A percentile compares a stretch with the other conserved stretches of the same genome.
Evolutionary conservation across 2,113 vertebrate genomes (phyloP).

Genomic region (Crotophaga sulcirostris): DNA sequence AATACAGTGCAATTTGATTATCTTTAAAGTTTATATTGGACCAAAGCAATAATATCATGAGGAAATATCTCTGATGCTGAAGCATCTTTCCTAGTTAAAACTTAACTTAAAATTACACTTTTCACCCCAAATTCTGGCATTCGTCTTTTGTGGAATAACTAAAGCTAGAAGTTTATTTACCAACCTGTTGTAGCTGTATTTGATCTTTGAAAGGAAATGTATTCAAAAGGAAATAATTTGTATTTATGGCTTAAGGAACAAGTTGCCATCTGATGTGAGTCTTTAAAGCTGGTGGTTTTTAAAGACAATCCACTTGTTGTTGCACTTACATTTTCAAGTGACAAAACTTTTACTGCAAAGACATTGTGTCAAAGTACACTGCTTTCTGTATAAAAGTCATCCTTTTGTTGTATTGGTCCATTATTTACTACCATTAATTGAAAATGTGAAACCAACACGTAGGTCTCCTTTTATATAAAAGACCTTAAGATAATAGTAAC

Average conservation of each 20-base stretch:
- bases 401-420: slow-evolving; percentile 66
- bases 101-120: background rate
- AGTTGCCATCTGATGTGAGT: slow-evolving; percentile 45
- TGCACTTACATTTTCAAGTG: slow-evolving; percentile 68
- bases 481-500: slow-evolving; percentile 81
- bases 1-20: background rate
- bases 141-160: slow-evolving; percentile 23
- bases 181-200: background rate
- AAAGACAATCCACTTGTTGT: slow-evolving; percentile 79
- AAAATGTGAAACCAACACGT: slow-evolving; percentile 73
- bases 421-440: slow-evolving; percentile 74
- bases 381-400: slow-evolving; percentile 63
- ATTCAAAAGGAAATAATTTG: background rate
- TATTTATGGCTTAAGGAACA: slow-evolving; percentile 18
- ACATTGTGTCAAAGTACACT: slow-evolving; percentile 70
- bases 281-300: slow-evolving; percentile 63
- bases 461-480: slow-evolving; percentile 74
- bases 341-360: slow-evolving; percentile 67
- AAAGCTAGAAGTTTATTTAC: slow-evolving; percentile 10
- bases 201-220: background rate
- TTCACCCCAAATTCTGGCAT: background rate
- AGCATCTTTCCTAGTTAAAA: background rate
- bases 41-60: slow-evolving; percentile 43
- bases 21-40: slow-evolving; percentile 23
- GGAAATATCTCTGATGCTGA: slow-evolving; percentile 11